Evolutionary conservation across 2,888 invertebrate species (phyloP).

Genomic region (Helicoverpa assulta): DNA sequence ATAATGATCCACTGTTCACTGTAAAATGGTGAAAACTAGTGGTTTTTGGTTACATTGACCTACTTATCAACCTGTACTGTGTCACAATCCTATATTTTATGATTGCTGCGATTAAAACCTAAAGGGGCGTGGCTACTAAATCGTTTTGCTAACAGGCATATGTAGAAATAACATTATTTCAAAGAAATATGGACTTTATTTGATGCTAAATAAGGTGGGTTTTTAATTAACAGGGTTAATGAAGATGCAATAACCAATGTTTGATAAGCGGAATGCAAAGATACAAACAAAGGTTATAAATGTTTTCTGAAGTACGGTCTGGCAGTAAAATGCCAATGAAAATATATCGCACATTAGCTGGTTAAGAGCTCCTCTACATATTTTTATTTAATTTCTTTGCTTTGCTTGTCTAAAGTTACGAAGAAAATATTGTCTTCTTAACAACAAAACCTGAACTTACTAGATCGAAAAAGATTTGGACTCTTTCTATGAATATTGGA

Average conservation of each 20-base stretch:
- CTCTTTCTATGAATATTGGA: too few species aligned
- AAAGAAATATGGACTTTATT: conserved; percentile 22
- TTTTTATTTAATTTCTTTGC: too few species aligned
- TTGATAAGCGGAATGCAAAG: conserved; percentile 61
- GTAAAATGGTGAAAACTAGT: too few species aligned
- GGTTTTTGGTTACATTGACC: not conserved
- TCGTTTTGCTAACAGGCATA: conserved; percentile 62
- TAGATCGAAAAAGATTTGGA: too few species aligned
- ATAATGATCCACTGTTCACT: not conserved
- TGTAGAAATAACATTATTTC: conserved; percentile 21
- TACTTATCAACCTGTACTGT: conserved; percentile 24
- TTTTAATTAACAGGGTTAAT: conserved; percentile 39
- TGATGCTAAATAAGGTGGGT: not conserved
- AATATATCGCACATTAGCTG: not conserved
- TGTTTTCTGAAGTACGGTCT: conserved; percentile 48
- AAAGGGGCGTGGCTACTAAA: conserved; percentile 66
- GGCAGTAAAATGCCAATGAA: not conserved
- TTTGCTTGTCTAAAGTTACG: too few species aligned
- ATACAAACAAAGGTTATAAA: conserved; percentile 62
- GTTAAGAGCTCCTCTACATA: not conserved
- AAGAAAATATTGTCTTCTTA: too few species aligned
- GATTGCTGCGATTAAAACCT: conserved; percentile 53
- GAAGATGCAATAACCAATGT: conserved; percentile 65
- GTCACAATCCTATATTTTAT: conserved; percentile 47
- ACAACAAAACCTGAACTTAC: too few species aligned